These are phyloP conservation scores for Saccopteryx bilineata DNA, from an alignment of 2,113 vertebrate genomes.

Conservation along the genomic window DNA sequence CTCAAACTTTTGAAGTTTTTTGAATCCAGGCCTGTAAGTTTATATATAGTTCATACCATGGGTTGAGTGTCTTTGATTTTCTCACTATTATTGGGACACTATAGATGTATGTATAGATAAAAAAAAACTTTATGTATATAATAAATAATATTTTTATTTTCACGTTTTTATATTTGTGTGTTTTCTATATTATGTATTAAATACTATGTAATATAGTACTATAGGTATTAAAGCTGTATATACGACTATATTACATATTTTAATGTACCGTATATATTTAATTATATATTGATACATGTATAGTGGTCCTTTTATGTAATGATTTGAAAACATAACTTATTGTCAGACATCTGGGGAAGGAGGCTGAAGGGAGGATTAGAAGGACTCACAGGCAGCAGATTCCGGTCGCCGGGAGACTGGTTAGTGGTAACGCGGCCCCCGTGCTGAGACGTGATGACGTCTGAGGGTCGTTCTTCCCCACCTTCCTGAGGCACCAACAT, in stretches of 20 bases:
- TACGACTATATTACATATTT: too few relatives aligned
- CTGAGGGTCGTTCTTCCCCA: not conserved
- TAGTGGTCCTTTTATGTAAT: not conserved
- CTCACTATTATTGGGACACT: not conserved
- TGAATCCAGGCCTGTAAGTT: not conserved
- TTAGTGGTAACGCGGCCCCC: not conserved
- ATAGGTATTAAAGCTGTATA: too few relatives aligned
- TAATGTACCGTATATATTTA: too few relatives aligned
- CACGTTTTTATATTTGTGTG: too few relatives aligned
- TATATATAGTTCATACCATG: not conserved
- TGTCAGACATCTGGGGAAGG: slow-evolving; percentile 45
- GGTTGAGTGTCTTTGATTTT: not conserved
- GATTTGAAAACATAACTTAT: not conserved
- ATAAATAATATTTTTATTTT: too few relatives aligned
- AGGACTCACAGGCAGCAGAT: not conserved
- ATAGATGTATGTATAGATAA: too few relatives aligned
- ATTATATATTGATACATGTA: not conserved
- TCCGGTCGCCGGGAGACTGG: not conserved
- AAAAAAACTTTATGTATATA: too few relatives aligned
- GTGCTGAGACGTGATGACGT: not conserved
- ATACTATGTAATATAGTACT: too few relatives aligned
- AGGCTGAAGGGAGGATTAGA: not conserved
- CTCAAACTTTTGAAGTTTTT: not conserved
- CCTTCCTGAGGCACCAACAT: not conserved
- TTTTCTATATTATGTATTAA: too few relatives aligned